phyloP scores from a whole-genome alignment of 2,113 vertebrate genomes.

The Syngnathus scovelli region DNA sequence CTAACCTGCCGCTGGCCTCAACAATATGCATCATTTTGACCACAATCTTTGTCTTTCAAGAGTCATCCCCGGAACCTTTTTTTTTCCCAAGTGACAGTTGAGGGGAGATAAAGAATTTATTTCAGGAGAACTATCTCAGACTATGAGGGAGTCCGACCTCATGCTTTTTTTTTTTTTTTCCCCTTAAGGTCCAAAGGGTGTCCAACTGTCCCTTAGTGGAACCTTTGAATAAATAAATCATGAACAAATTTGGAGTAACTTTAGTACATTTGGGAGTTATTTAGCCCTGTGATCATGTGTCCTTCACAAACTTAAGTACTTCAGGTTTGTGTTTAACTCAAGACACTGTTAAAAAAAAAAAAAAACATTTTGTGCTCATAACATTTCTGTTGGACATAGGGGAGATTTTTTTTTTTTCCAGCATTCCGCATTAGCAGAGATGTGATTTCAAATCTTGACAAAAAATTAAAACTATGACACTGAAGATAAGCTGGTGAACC shows the following conservation, averaged over 20 bases:
- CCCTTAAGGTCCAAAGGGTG: slow-evolving; percentile 38
- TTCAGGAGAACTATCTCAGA: slow-evolving; percentile 72
- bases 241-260: slow-evolving; percentile 87
- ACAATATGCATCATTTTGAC: slow-evolving; percentile 84
- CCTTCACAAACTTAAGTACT: slow-evolving; percentile 69
- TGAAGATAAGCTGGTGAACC: slow-evolving; percentile 81
- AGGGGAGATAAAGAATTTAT: slow-evolving; percentile 60
- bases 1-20: slow-evolving; percentile 79
- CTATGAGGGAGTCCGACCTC: slow-evolving; percentile 67
- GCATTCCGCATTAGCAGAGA: slow-evolving; percentile 98
- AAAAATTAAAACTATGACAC: slow-evolving; percentile 67
- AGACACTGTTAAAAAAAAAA: slow-evolving; percentile 84
- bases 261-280: slow-evolving; percentile 70
- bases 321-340: slow-evolving; percentile 85
- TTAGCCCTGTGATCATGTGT: slow-evolving; percentile 68
- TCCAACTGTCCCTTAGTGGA: slow-evolving; percentile 51
- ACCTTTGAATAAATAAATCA: slow-evolving; percentile 62
- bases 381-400: slow-evolving; percentile 95
- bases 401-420: slow-evolving; percentile 80
- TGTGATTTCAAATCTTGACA: slow-evolving; percentile 85
- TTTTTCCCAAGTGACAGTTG: slow-evolving; percentile 84
- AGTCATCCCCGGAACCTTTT: slow-evolving; percentile 86
- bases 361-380: slow-evolving; percentile 94
- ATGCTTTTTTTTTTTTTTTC: slow-evolving; percentile 34
- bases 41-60: slow-evolving; percentile 78